These are phyloP conservation scores for Nebria ingens DNA, from an alignment of 1,140 invertebrate genomes.

Conservation along the genomic window DNA sequence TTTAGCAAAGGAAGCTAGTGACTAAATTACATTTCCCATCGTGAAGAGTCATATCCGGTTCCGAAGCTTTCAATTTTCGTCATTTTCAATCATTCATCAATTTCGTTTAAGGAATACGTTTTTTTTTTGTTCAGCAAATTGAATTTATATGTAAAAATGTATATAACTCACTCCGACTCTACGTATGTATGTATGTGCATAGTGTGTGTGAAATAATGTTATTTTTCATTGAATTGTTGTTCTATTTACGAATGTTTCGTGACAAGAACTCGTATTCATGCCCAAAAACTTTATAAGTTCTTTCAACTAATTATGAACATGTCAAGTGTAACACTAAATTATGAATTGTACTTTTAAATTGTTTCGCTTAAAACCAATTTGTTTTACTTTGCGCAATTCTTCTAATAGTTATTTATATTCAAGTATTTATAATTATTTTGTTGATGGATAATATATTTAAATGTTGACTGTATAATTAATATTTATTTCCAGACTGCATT, in stretches of 20 bases:
- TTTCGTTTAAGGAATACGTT: not conserved
- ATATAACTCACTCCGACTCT: too few species aligned
- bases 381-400: too few species aligned
- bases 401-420: too few species aligned
- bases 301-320: not conserved
- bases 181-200: not conserved
- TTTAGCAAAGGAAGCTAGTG: not conserved
- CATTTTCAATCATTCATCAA: not conserved
- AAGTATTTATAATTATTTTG: too few species aligned
- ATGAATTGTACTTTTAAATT: too few species aligned
- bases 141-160: not conserved
- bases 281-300: not conserved
- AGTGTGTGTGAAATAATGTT: not conserved
- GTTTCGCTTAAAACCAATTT: too few species aligned
- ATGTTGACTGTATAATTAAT: too few species aligned
- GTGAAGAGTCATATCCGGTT: not conserved
- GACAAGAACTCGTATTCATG: not conserved
- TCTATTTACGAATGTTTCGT: not conserved
- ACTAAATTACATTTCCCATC: not conserved
- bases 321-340: not conserved
- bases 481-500: too few species aligned
- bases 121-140: not conserved
- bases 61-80: not conserved
- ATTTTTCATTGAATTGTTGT: not conserved
- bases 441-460: too few species aligned